phyloP scores from a whole-genome alignment of 2,888 invertebrate species.

The Rhorus exstirpatorius region DNA sequence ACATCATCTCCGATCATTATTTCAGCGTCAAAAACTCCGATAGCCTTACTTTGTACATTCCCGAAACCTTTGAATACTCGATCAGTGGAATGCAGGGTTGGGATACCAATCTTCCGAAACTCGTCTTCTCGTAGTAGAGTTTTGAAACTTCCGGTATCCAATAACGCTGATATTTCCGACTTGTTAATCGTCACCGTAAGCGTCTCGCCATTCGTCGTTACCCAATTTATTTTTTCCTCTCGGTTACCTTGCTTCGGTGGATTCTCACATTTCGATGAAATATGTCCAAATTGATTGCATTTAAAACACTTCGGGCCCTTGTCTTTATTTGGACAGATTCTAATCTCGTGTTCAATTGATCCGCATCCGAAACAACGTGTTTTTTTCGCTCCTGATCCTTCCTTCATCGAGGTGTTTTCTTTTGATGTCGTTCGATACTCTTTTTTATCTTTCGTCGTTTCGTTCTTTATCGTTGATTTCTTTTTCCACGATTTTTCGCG shows the following conservation, averaged over 20 bases:
- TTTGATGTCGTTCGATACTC: neutral
- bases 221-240: too few species aligned
- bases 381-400: neutral
- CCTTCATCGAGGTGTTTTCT: neutral
- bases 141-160: constrained; percentile 65
- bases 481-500: constrained; percentile 6
- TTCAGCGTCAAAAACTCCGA: constrained; percentile 26
- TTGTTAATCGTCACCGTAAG: constrained; percentile 19
- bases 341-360: constrained; percentile 23
- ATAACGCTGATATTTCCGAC: constrained; percentile 45
- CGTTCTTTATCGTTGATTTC: neutral
- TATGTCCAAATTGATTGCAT: constrained; percentile 51
- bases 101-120: constrained; percentile 56
- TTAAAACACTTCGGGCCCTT: constrained; percentile 55
- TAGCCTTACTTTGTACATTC: constrained; percentile 17
- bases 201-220: too few species aligned
- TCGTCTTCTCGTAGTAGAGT: constrained; percentile 53
- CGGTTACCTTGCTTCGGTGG: too few species aligned
- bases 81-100: constrained; percentile 7
- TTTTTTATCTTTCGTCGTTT: neutral
- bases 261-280: constrained; percentile 13
- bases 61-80: constrained; percentile 28
- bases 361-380: constrained; percentile 43
- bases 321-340: constrained; percentile 34
- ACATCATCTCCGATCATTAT: neutral